A percentile compares a stretch with the other conserved stretches of the same genome.
Conservation (phyloP, 2,797 vertebrate species). For the Myotis pilosus region DNA sequence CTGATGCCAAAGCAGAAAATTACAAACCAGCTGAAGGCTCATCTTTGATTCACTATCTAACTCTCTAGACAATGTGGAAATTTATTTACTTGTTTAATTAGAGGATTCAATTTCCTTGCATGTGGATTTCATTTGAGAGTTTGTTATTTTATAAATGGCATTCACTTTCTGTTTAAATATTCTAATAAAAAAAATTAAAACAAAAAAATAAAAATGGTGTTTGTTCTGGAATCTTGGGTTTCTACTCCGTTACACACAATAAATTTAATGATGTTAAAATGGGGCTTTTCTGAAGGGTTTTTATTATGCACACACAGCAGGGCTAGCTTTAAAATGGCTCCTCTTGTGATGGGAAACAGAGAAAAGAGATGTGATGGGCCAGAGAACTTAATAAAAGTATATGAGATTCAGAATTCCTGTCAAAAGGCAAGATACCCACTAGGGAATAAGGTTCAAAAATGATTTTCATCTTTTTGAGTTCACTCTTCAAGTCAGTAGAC, state of each 20-base stretch:
- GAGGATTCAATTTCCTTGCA: conserved; percentile 15
- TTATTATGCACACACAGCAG: conserved; percentile 52
- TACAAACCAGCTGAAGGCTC: not conserved
- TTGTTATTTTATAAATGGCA: not conserved
- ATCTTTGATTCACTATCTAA: not conserved
- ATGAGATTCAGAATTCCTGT: conserved; percentile 51
- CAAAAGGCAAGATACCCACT: conserved; percentile 40
- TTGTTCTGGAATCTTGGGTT: conserved; percentile 31
- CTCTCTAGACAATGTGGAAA: not conserved
- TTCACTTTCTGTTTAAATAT: not conserved
- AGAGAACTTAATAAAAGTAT: conserved; percentile 18
- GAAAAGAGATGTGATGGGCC: not conserved
- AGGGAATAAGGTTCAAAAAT: conserved; percentile 44
- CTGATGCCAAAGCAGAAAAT: not conserved
- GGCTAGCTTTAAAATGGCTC: conserved; percentile 54
- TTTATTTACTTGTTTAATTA: conserved; percentile 4
- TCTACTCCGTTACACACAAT: conserved; percentile 1
- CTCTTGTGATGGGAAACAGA: conserved; percentile 42
- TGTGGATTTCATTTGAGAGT: not conserved
- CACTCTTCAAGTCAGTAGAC: conserved; percentile 7
- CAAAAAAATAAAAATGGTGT: conserved; percentile 54
- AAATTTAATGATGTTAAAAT: conserved; percentile 67
- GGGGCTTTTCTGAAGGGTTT: conserved; percentile 46
- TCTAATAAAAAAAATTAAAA: conserved; percentile 55
- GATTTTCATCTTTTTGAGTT: conserved; percentile 51